A percentile compares a stretch with the other conserved stretches of the same genome.
Evolutionary conservation across 2,888 invertebrate genomes (phyloP).

Genomic region (Scaptomyza parva): DNA sequence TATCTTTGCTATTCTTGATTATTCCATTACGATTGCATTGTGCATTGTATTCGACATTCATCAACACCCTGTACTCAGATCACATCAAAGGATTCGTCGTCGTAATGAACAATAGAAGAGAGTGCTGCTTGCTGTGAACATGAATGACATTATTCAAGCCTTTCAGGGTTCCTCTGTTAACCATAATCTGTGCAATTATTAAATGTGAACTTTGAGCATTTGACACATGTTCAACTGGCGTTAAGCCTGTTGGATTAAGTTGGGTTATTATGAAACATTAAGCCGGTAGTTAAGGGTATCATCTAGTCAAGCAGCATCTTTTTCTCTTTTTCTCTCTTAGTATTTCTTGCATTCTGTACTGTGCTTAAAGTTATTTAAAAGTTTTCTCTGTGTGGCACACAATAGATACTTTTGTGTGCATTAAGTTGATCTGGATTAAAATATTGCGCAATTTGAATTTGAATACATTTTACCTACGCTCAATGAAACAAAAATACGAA

Average conservation of each 20-base stretch:
- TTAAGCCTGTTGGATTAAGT: no score
- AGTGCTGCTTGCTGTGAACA: background rate
- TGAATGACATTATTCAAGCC: background rate
- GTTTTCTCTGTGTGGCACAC: no score
- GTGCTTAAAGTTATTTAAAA: constrained; percentile 36
- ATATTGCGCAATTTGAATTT: constrained; percentile 1
- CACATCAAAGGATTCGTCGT: background rate
- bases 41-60: background rate
- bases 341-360: background rate
- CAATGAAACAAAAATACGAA: no score
- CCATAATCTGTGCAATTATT: constrained; percentile 1
- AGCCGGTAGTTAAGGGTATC: constrained; percentile 5
- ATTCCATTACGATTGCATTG: constrained; percentile 11
- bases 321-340: background rate
- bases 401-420: constrained; percentile 13
- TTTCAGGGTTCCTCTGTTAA: background rate
- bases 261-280: no score
- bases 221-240: no score
- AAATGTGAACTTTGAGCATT: background rate
- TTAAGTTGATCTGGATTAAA: constrained; percentile 25
- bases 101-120: background rate
- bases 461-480: no score
- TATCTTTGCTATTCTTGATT: constrained; percentile 1
- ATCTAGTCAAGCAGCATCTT: background rate
- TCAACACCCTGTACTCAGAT: background rate